phyloP scores from a whole-genome alignment of 2,888 invertebrate genomes.

The Netelia inedita region DNA sequence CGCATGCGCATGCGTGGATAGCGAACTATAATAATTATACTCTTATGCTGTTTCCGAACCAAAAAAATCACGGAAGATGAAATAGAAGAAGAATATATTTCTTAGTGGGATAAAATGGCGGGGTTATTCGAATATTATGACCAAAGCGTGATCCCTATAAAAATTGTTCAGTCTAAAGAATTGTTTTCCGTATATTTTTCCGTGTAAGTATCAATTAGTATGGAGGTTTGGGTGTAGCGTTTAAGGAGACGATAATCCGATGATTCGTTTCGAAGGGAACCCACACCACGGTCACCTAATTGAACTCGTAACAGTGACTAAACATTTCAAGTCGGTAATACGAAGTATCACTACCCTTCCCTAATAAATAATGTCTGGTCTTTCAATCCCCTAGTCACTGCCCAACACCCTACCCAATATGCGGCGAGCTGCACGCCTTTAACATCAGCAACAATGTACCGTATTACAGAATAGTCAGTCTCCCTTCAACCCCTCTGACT shows the following conservation, averaged over 20 bases:
- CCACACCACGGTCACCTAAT: slow-evolving; percentile 72
- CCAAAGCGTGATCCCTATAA: not conserved
- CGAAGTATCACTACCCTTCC: slow-evolving; percentile 72
- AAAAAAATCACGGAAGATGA: too few relatives aligned
- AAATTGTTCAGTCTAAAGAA: slow-evolving; percentile 20
- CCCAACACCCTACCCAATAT: slow-evolving; percentile 74
- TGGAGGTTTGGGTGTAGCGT: not conserved
- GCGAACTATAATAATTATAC: too few relatives aligned
- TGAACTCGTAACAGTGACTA: slow-evolving; percentile 82
- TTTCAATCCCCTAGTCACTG: slow-evolving; percentile 71
- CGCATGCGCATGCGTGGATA: too few relatives aligned
- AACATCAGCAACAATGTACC: slow-evolving; percentile 80
- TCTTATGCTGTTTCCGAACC: too few relatives aligned
- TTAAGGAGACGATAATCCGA: slow-evolving; percentile 1
- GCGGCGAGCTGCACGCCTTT: slow-evolving; percentile 74
- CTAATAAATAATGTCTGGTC: slow-evolving; percentile 72
- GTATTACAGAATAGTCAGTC: slow-evolving; percentile 78
- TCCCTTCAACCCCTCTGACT: slow-evolving; percentile 68
- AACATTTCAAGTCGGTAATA: slow-evolving; percentile 82
- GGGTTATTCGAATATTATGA: too few relatives aligned
- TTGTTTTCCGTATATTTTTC: not conserved
- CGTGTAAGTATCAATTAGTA: not conserved
- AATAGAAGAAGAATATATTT: too few relatives aligned
- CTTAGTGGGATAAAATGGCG: too few relatives aligned
- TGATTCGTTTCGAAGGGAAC: slow-evolving; percentile 35